Evolutionary conservation across 2,113 vertebrate genomes (phyloP), one percentile per base, ranked within the genome.

Genomic region (Toxotes jaculatrix): DNA sequence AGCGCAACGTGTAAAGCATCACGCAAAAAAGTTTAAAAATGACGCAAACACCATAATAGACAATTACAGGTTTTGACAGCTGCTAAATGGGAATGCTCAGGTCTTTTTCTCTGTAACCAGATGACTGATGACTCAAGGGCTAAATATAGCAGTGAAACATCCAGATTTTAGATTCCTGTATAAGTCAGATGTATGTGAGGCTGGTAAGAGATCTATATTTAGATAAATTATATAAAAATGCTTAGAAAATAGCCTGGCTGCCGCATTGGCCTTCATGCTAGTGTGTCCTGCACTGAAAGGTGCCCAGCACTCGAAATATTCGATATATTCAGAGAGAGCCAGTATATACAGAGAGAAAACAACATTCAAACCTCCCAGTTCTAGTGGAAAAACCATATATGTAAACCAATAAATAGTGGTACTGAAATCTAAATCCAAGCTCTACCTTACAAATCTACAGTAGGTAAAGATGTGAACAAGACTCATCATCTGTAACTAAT

Each of bases 41-140:
- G 3, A 56, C 42, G 10, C 32, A 62, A 68, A 66, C 47, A 74
- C 21, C 23, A 63, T 83, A 40, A 72, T 42, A n/a, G 5, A 83
- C 60, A 62, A 27, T 53, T 66, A 60, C 7, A 40, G 69, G 74
- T 23, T 74, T 17, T 79, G 88, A 81, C 81, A 85, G 80, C 71
- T 49, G 55, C 73, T 40, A 53, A 67, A 88, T 80, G 70, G 76
- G 45, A 81, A 80, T 70, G 32, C 40, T 59, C 64, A 59, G 68
- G 61, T 84, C 31, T 71, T 85, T 78, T 64, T 67, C 56, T 63
- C 19, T 62, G 42, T 36, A 68, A 79, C 55, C 27, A 49, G 12
- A 73, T 80, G 86, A 88, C 75, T 70, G 68, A 87, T 86, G 79
- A 90, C 63, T 83, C 79, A 69, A 38, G 40, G 31, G 60, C 67